Percentiles rank a stretch among this genome's conserved stretches.
Conservation (phyloP, 2,113 vertebrate species). For the Zosterops lateralis region DNA sequence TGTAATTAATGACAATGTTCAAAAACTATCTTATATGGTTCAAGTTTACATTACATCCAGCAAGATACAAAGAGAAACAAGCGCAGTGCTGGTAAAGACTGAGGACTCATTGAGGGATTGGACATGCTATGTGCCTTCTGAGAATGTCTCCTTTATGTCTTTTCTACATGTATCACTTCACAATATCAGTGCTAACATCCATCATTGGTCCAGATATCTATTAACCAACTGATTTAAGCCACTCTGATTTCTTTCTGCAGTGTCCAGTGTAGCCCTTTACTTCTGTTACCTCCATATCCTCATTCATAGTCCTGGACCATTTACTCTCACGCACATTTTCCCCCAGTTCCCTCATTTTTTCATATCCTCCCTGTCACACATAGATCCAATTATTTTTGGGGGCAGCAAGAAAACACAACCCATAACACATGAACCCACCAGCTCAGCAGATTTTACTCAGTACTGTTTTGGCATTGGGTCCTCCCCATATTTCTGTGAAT, state of each 20-base stretch:
- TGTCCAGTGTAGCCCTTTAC: background rate
- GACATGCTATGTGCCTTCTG: background rate
- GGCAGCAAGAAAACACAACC: background rate
- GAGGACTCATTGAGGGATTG: background rate
- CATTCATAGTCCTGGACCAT: background rate
- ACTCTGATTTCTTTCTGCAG: background rate
- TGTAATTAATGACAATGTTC: background rate
- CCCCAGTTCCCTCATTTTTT: background rate
- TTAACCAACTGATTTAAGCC: constrained; percentile 5
- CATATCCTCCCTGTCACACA: background rate
- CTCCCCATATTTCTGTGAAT: constrained; percentile 37
- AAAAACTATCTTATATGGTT: background rate
- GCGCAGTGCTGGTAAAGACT: background rate
- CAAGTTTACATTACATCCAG: background rate
- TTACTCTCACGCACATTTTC: background rate
- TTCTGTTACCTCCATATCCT: background rate
- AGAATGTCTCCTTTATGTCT: background rate
- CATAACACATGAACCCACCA: background rate
- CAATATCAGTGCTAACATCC: constrained; percentile 59
- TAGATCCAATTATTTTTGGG: background rate
- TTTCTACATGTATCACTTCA: background rate
- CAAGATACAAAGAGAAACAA: background rate
- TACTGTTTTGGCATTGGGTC: constrained; percentile 13
- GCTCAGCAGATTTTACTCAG: constrained; percentile 50
- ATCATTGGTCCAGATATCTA: constrained; percentile 57